phyloP scores from a whole-genome alignment of 2,113 vertebrate species.

The Phainopepla nitens region DNA sequence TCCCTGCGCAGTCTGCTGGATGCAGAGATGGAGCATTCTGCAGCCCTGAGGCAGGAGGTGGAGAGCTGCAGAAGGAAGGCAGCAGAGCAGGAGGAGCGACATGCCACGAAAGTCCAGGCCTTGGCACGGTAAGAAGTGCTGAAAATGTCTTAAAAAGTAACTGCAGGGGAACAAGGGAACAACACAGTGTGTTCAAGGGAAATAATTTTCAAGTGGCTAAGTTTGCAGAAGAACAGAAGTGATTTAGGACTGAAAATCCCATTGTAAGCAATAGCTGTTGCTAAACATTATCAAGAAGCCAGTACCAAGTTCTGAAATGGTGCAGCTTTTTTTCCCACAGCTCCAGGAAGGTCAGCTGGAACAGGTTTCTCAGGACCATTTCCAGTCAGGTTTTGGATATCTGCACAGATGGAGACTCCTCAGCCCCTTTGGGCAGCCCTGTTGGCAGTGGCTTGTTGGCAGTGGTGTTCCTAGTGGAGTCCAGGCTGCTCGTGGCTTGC shows the following conservation, averaged over 20 bases:
- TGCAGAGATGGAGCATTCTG: conserved; percentile 96
- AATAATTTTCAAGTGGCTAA: neutral
- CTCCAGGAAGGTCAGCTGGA: neutral
- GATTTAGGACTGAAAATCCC: neutral
- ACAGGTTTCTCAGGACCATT: neutral
- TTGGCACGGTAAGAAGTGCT: conserved; percentile 80
- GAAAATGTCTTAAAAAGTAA: neutral
- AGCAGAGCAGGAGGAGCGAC: conserved; percentile 89
- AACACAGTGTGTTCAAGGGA: neutral
- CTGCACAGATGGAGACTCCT: neutral
- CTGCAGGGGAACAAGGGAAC: neutral
- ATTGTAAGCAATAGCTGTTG: neutral
- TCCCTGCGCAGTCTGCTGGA: conserved; percentile 91
- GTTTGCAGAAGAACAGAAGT: neutral
- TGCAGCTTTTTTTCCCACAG: neutral
- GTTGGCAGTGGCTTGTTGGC: neutral
- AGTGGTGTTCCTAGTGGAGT: rapidly evolving
- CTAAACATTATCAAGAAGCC: neutral
- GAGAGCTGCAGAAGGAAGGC: conserved; percentile 83
- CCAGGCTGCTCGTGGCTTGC: neutral
- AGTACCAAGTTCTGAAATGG: neutral
- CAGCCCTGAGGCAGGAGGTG: conserved; percentile 86
- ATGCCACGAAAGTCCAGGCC: conserved; percentile 85
- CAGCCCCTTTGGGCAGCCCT: neutral
- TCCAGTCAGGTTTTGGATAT: neutral